These are phyloP conservation scores for Drosophila multiciliata DNA, from an alignment of 2,888 invertebrate species.

Conservation along the genomic window DNA sequence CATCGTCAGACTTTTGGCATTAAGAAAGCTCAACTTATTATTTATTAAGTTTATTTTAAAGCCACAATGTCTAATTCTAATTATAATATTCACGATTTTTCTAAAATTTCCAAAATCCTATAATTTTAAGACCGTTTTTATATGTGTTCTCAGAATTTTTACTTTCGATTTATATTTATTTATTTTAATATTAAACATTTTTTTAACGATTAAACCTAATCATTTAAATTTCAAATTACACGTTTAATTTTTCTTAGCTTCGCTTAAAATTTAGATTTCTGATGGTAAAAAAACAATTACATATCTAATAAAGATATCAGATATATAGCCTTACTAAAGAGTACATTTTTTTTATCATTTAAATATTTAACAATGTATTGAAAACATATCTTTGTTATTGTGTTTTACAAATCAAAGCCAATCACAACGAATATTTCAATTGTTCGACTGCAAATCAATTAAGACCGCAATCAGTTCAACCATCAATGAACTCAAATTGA, in stretches of 20 bases:
- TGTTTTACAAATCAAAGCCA: slow-evolving; percentile 37
- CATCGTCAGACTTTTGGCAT: neutral
- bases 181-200: neutral
- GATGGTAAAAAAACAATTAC: neutral
- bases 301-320: neutral
- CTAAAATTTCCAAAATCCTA: neutral
- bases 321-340: neutral
- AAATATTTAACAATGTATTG: neutral
- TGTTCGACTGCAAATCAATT: slow-evolving; percentile 47
- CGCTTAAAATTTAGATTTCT: no score
- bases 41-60: neutral
- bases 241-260: no score
- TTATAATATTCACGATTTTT: neutral
- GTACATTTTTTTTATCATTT: neutral
- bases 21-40: neutral
- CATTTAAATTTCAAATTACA: no score
- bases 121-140: no score
- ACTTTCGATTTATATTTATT: no score
- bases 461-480: slow-evolving; percentile 39
- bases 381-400: slow-evolving; percentile 7
- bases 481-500: slow-evolving; percentile 49
- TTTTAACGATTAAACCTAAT: no score
- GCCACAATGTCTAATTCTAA: no score
- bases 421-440: slow-evolving; percentile 46
- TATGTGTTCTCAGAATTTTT: no score